A percentile compares a stretch with the other conserved stretches of the same genome.
Conservation (phyloP, 2,113 vertebrate genomes). For the Mastomys natalensis region DNA sequence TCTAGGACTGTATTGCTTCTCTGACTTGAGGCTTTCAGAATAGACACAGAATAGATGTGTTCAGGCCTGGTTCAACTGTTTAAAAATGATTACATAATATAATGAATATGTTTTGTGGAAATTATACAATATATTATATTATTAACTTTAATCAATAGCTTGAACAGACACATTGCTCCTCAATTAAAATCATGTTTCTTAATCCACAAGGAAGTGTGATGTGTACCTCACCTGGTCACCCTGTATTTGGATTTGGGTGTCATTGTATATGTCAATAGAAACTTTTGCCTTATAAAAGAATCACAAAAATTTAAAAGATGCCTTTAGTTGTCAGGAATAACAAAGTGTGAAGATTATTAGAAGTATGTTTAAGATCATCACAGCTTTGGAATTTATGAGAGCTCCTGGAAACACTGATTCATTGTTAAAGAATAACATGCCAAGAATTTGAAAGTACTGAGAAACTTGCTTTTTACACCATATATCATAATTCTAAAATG, state of each 20-base stretch:
- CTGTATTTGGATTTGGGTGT: background rate
- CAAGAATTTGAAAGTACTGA: background rate
- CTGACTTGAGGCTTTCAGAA: background rate
- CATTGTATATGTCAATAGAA: constrained; percentile 63
- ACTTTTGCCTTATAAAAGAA: constrained; percentile 87
- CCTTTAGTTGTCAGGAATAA: constrained; percentile 84
- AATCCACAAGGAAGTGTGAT: constrained; percentile 62
- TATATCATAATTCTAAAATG: background rate
- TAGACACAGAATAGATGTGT: background rate
- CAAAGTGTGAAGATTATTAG: background rate
- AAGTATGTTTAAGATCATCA: background rate
- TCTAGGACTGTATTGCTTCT: background rate
- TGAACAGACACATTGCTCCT: constrained; percentile 76
- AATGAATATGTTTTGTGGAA: constrained; percentile 67
- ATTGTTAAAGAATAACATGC: background rate
- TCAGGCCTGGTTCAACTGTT: constrained; percentile 46
- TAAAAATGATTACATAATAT: constrained; percentile 51
- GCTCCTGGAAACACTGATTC: background rate
- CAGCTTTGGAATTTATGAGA: background rate
- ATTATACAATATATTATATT: constrained; percentile 81
- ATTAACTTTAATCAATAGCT: constrained; percentile 74
- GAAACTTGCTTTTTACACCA: background rate
- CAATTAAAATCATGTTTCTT: constrained; percentile 75
- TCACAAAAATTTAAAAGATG: constrained; percentile 88
- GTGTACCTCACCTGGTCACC: constrained; percentile 44